These are phyloP conservation scores for Ceramica pisi DNA, from an alignment of 2,888 invertebrate species.

Conservation along the genomic window DNA sequence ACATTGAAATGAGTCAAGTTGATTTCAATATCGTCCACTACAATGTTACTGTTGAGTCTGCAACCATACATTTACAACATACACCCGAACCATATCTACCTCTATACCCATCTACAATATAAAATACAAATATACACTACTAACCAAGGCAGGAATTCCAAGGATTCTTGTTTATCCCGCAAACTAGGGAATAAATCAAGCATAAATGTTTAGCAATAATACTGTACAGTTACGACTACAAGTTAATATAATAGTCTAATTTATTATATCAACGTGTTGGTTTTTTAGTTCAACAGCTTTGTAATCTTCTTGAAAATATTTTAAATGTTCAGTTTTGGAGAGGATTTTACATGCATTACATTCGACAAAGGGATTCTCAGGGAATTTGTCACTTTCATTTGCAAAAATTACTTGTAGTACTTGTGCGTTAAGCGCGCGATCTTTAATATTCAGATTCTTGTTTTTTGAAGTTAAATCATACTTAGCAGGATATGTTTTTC, in stretches of 20 bases:
- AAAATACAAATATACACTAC: conserved; percentile 90
- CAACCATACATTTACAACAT: conserved; percentile 65
- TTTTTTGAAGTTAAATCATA: conserved; percentile 25
- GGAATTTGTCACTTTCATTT: conserved; percentile 27
- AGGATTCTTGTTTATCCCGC: conserved; percentile 94
- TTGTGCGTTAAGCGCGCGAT: conserved; percentile 20
- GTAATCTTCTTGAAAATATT: conserved; percentile 29
- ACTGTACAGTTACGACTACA: conserved; percentile 66
- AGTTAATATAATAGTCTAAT: conserved; percentile 41
- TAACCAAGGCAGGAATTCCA: conserved; percentile 96
- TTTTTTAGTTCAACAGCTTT: conserved; percentile 54
- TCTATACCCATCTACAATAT: conserved; percentile 77
- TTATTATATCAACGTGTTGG: conserved; percentile 52
- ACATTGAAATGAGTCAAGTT: conserved; percentile 66
- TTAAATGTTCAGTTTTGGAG: conserved; percentile 28
- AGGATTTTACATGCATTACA: conserved; percentile 53
- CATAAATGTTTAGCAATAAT: conserved; percentile 80
- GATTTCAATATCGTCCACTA: conserved; percentile 59
- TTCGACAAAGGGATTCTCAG: conserved; percentile 19
- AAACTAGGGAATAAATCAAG: conserved; percentile 92
- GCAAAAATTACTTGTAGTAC: conserved; percentile 15
- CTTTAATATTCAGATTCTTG: conserved; percentile 20
- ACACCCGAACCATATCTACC: conserved; percentile 70
- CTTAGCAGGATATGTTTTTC: conserved; percentile 33
- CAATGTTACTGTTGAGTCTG: conserved; percentile 64